These are phyloP conservation scores for Lasius platythorax DNA, from an alignment of 2,888 invertebrate genomes.

Conservation along the genomic window DNA sequence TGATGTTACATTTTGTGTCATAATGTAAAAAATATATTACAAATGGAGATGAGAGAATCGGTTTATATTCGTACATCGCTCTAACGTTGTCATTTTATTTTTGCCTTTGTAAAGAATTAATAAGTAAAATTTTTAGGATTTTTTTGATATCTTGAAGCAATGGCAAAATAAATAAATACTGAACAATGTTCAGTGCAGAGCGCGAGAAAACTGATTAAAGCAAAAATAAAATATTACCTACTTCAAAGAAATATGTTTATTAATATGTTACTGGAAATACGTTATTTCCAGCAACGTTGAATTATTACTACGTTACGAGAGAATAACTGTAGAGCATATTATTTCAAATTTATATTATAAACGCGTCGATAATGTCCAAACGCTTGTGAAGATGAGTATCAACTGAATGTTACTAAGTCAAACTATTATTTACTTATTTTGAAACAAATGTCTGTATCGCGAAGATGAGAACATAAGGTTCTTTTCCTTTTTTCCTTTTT, in stretches of 20 bases:
- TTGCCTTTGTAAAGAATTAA: not conserved
- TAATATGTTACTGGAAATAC: too few relatives aligned
- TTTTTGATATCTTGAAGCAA: not conserved
- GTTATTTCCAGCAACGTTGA: not conserved
- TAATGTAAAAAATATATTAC: not conserved
- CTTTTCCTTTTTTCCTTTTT: not conserved
- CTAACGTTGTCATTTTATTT: not conserved
- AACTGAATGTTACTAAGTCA: not conserved
- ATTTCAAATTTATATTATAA: slow-evolving; percentile 9
- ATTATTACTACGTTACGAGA: not conserved
- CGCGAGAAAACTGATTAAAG: not conserved
- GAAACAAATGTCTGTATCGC: not conserved
- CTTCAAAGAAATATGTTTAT: not conserved
- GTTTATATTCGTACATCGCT: not conserved
- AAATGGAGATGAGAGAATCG: not conserved
- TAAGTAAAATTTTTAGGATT: not conserved
- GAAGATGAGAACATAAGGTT: not conserved
- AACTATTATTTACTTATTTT: not conserved
- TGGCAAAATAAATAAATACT: not conserved
- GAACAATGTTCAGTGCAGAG: not conserved
- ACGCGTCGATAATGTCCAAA: not conserved
- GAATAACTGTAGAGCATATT: not conserved
- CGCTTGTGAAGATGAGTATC: not conserved
- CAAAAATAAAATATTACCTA: not conserved
- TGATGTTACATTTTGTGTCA: not conserved